Conservation (phyloP, 2,113 vertebrate species). For the Crotalus helleri region DNA sequence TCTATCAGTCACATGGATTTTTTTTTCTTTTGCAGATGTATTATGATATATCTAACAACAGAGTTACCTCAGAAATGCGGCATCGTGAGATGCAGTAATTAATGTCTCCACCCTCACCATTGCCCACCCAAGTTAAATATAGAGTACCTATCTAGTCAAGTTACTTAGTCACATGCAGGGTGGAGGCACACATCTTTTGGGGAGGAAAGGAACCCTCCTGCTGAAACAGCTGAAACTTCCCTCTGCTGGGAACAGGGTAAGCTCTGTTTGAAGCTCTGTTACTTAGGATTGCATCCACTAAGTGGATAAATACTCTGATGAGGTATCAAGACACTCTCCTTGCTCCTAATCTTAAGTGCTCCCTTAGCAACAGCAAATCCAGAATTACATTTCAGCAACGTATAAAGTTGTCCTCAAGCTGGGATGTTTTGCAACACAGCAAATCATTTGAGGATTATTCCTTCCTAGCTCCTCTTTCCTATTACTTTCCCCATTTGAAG, state of each 20-base stretch:
- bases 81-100: neutral
- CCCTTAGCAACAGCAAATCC: neutral
- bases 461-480: neutral
- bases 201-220: neutral
- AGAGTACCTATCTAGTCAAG: neutral
- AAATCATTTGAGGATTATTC: neutral
- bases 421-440: neutral
- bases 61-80: neutral
- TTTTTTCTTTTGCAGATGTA: neutral
- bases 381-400: neutral
- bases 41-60: neutral
- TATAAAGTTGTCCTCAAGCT: neutral
- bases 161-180: neutral
- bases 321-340: neutral
- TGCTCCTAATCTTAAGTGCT: neutral
- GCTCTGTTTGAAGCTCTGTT: neutral
- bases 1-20: neutral
- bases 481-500: neutral
- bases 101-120: neutral
- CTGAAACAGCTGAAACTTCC: neutral
- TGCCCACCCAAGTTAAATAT: neutral
- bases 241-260: neutral
- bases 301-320: neutral
- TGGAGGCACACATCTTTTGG: neutral
- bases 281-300: neutral